Evolutionary conservation across 2,888 invertebrate genomes (phyloP).

Genomic region (Cephus pulcher): DNA sequence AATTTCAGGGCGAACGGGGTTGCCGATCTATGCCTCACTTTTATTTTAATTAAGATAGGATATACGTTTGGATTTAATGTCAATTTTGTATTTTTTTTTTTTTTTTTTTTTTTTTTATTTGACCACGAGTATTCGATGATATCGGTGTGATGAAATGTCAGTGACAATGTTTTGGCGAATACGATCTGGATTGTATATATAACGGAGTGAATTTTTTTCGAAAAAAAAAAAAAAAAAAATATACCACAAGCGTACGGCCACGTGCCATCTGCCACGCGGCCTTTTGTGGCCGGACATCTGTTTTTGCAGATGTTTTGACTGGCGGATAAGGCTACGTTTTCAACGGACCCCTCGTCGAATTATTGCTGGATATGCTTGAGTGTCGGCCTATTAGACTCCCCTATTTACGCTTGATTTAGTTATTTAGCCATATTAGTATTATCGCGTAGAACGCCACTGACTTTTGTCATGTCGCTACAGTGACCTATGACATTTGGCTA

Average conservation of each 20-base stretch:
- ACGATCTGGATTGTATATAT: not conserved
- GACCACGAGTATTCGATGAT: not conserved
- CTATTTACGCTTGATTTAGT: not conserved
- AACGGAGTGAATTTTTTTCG: not conserved
- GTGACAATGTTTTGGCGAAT: not conserved
- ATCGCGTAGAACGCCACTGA: not conserved
- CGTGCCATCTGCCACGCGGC: constrained; percentile 34
- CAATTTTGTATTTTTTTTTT: too few species aligned
- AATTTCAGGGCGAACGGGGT: not conserved
- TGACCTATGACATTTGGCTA: not conserved
- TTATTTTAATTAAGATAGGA: not conserved
- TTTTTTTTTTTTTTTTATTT: too few species aligned
- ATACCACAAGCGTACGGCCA: not conserved
- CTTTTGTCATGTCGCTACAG: not conserved
- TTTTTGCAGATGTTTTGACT: constrained; percentile 40
- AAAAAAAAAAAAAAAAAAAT: not conserved
- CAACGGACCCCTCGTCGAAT: not conserved
- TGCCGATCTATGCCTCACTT: not conserved
- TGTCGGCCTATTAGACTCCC: not conserved
- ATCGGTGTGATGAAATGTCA: not conserved
- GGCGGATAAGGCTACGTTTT: not conserved
- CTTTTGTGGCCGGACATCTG: constrained; percentile 36
- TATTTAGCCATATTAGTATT: not conserved
- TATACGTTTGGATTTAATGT: not conserved
- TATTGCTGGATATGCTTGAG: not conserved